Percentiles rank a stretch among this genome's conserved stretches.
Conservation (phyloP, 1,140 invertebrate genomes). For the Papilio aristodemus region DNA sequence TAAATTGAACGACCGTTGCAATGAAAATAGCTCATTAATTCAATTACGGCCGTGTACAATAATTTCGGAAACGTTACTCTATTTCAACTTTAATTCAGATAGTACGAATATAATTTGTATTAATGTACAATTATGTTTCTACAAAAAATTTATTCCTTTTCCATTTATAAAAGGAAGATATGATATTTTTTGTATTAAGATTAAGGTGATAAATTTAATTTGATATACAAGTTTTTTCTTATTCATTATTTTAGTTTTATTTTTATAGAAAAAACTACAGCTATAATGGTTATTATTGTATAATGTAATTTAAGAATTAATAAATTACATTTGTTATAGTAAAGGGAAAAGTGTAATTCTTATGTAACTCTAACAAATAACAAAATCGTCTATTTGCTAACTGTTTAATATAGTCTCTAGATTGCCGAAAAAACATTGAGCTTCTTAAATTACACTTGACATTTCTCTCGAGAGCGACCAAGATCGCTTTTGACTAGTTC, state of each 20-base stretch:
- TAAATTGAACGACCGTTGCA: slow-evolving; percentile 31
- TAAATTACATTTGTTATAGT: too few species aligned
- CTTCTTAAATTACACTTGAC: slow-evolving; percentile 20
- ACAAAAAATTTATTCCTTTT: too few species aligned
- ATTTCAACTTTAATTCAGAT: slow-evolving; percentile 22
- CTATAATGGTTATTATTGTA: too few species aligned
- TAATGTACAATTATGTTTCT: too few species aligned
- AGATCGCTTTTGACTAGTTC: slow-evolving; percentile 7
- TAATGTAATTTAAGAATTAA: too few species aligned
- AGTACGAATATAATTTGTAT: neutral
- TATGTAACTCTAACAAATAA: neutral
- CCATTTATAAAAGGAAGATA: too few species aligned
- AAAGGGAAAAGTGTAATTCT: neutral
- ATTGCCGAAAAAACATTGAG: slow-evolving; percentile 7
- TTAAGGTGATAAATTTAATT: too few species aligned
- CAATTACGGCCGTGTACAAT: slow-evolving; percentile 26
- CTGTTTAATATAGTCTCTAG: slow-evolving; percentile 3
- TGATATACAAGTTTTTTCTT: too few species aligned
- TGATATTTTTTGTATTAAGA: too few species aligned
- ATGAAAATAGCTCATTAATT: slow-evolving; percentile 34
- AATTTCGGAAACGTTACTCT: slow-evolving; percentile 12
- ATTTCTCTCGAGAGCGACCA: slow-evolving; percentile 10
- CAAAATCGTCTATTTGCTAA: neutral
- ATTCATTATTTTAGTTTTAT: too few species aligned
- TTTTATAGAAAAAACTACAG: too few species aligned